A percentile compares a stretch with the other conserved stretches of the same genome.
phyloP scores from a whole-genome alignment of 2,113 vertebrate species.

The Zosterops hypoxanthus region DNA sequence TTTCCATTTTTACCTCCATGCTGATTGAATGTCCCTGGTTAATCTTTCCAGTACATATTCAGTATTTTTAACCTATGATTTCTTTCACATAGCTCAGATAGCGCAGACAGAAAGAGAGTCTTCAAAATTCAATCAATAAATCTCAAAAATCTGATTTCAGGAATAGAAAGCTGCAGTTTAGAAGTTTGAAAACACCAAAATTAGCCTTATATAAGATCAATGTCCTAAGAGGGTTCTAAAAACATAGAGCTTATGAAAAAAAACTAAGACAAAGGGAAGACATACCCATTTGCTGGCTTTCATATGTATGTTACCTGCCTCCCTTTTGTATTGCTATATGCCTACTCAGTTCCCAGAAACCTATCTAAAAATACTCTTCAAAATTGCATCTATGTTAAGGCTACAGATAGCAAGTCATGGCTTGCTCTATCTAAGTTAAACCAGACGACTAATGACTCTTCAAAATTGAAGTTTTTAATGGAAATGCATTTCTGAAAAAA shows the following conservation, averaged over 20 bases:
- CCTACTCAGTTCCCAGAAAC: neutral
- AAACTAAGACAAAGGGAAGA: neutral
- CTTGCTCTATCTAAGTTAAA: neutral
- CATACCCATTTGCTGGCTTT: neutral
- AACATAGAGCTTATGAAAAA: neutral
- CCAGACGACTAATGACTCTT: neutral
- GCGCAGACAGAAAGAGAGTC: neutral
- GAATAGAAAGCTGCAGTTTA: neutral
- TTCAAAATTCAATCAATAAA: neutral
- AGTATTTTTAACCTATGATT: neutral
- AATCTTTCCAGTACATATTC: neutral
- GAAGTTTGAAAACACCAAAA: neutral
- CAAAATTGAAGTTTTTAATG: neutral
- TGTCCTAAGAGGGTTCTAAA: neutral
- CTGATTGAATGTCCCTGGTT: neutral
- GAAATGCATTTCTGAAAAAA: conserved; percentile 28
- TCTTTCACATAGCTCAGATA: neutral
- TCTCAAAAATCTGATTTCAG: neutral
- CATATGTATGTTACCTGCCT: neutral
- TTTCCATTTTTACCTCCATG: neutral
- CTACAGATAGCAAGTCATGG: neutral
- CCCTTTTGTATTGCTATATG: neutral
- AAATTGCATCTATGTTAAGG: neutral
- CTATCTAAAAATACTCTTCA: neutral
- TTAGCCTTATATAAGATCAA: neutral